phyloP scores from a whole-genome alignment of 2,888 invertebrate species.

The Leucoptera coffeella region DNA sequence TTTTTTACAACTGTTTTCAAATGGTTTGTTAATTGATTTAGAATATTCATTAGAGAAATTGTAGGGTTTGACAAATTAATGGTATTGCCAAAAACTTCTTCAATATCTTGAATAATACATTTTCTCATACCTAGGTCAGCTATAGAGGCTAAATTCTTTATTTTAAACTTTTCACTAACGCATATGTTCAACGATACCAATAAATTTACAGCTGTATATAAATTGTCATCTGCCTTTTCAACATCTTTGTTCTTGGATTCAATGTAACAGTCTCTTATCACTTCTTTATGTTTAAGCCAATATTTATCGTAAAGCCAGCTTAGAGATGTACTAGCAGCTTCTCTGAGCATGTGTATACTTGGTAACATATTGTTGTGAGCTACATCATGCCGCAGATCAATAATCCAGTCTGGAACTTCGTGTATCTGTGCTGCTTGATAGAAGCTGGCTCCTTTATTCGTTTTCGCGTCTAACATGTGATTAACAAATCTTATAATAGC shows the following conservation, averaged over 20 bases:
- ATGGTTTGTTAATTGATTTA: slow-evolving; percentile 17
- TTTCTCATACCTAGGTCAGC: slow-evolving; percentile 21
- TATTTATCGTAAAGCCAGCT: slow-evolving; percentile 65
- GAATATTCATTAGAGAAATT: slow-evolving; percentile 14
- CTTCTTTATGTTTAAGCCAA: slow-evolving; percentile 53
- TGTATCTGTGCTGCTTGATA: slow-evolving; percentile 55
- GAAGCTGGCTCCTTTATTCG: slow-evolving; percentile 45
- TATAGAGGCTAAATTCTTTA: slow-evolving; percentile 29
- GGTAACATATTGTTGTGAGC: slow-evolving; percentile 69
- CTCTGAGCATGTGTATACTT: slow-evolving; percentile 53
- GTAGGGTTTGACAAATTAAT: slow-evolving; percentile 24
- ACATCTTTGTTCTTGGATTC: slow-evolving; percentile 15
- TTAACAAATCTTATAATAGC: slow-evolving; percentile 62
- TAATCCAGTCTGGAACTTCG: slow-evolving; percentile 74
- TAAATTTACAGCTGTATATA: slow-evolving; percentile 23
- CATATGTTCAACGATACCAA: slow-evolving; percentile 31
- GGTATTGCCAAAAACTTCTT: slow-evolving; percentile 20
- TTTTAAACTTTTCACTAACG: slow-evolving; percentile 22
- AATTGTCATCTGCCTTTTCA: slow-evolving; percentile 16
- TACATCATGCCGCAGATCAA: slow-evolving; percentile 70
- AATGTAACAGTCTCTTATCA: slow-evolving; percentile 40
- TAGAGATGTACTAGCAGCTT: slow-evolving; percentile 57
- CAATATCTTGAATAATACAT: slow-evolving; percentile 24
- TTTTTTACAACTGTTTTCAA: slow-evolving; percentile 16
- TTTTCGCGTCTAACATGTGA: slow-evolving; percentile 52